A percentile compares a stretch with the other conserved stretches of the same genome.
These are phyloP conservation scores for Rotaria socialis DNA, from an alignment of 2,888 invertebrate species.

Conservation along the genomic window DNA sequence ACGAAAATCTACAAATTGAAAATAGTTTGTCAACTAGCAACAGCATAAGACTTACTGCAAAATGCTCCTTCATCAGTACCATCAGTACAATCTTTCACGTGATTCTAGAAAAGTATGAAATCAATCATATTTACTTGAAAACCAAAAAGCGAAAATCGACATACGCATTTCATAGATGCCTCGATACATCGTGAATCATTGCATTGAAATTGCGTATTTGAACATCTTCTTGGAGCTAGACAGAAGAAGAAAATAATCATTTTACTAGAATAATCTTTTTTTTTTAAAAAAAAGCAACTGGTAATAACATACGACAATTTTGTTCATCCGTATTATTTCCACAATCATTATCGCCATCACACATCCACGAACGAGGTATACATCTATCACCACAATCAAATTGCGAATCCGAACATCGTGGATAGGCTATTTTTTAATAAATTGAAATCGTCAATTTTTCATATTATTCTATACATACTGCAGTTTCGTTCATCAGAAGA, in stretches of 20 bases:
- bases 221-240: conserved; percentile 36
- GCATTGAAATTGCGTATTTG: conserved; percentile 33
- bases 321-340: conserved; percentile 58
- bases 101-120: conserved; percentile 52
- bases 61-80: conserved; percentile 43
- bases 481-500: conserved; percentile 69
- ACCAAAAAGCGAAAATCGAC: background rate
- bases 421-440: background rate
- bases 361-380: conserved; percentile 61
- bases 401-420: conserved; percentile 19
- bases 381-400: conserved; percentile 33
- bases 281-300: background rate
- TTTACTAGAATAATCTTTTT: background rate
- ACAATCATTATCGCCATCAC: conserved; percentile 80
- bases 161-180: conserved; percentile 46
- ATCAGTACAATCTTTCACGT: conserved; percentile 56
- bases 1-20: conserved; percentile 35
- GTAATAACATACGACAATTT: conserved; percentile 39
- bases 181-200: conserved; percentile 63
- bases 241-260: background rate
- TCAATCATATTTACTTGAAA: conserved; percentile 52
- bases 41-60: conserved; percentile 35
- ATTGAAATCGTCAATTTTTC: background rate
- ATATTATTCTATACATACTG: conserved; percentile 49
- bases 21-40: background rate